Conservation (phyloP, 2,888 invertebrate genomes). For the Athripsodes cinereus region DNA sequence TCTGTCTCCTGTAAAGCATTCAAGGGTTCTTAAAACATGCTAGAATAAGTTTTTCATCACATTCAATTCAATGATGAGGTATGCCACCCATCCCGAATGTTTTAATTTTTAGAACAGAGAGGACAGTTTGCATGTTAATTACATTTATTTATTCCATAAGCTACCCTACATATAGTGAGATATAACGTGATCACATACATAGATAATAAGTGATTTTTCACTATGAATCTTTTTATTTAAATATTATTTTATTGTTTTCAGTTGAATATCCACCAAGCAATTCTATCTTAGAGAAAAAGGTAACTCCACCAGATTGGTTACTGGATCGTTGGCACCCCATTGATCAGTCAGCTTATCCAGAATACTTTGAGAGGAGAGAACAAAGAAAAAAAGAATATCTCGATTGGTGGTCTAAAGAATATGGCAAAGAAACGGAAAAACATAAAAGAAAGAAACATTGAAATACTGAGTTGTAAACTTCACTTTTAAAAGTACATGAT, state of each 20-base stretch:
- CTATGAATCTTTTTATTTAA: constrained; percentile 1
- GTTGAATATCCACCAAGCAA: constrained; percentile 74
- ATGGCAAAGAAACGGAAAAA: constrained; percentile 34
- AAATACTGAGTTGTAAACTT: too few relatives aligned
- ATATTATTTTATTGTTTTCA: constrained; percentile 35
- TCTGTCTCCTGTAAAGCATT: too few relatives aligned
- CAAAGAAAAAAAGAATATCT: constrained; percentile 82
- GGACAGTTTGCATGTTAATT: too few relatives aligned
- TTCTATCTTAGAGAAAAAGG: constrained; percentile 67
- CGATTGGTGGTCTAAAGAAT: constrained; percentile 76
- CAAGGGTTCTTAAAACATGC: too few relatives aligned
- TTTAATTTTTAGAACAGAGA: too few relatives aligned
- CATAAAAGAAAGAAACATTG: too few relatives aligned
- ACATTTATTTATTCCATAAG: too few relatives aligned
- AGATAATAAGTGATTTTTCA: not conserved
- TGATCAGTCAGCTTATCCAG: constrained; percentile 90
- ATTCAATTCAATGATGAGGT: too few relatives aligned
- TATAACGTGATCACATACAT: not conserved
- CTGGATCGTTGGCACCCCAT: constrained; percentile 91
- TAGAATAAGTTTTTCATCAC: too few relatives aligned
- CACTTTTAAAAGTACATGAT: too few relatives aligned
- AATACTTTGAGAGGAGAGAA: constrained; percentile 87
- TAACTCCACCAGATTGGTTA: constrained; percentile 73
- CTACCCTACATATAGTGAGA: too few relatives aligned
- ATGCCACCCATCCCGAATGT: too few relatives aligned